These are phyloP conservation scores for Camponotus pennsylvanicus DNA, from an alignment of 1,140 invertebrate genomes.

Conservation along the genomic window DNA sequence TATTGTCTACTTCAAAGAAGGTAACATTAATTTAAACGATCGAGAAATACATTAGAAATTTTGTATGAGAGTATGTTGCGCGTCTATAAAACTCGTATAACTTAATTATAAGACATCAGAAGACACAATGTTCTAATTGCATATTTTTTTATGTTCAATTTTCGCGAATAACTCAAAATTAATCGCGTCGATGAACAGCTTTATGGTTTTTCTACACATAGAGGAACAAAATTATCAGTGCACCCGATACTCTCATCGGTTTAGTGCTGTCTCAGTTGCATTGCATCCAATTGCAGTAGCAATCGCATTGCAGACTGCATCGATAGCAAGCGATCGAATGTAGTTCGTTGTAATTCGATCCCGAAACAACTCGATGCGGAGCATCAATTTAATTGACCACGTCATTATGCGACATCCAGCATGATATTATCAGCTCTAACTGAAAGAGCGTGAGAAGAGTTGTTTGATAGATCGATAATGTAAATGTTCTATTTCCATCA, in stretches of 20 bases:
- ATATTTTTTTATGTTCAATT: not conserved
- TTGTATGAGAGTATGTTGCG: not conserved
- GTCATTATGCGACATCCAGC: conserved; percentile 16
- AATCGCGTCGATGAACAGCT: not conserved
- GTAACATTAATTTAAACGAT: not conserved
- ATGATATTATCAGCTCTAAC: not conserved
- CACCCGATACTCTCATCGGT: not conserved
- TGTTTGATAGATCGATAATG: conserved; percentile 24
- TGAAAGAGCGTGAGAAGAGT: conserved; percentile 33
- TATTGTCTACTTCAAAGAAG: not conserved
- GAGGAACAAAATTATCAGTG: not conserved
- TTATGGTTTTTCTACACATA: not conserved
- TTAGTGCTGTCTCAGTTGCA: not conserved
- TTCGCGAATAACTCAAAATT: not conserved
- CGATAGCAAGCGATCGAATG: conserved; percentile 19
- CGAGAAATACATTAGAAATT: not conserved
- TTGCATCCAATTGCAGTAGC: not conserved
- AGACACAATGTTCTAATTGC: not conserved
- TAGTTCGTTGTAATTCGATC: conserved; percentile 38
- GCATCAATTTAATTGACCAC: conserved; percentile 34
- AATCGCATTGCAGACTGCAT: conserved; percentile 11
- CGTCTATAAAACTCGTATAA: not conserved
- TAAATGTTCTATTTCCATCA: conserved; percentile 13
- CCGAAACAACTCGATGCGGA: conserved; percentile 7
- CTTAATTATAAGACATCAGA: not conserved